phyloP scores from a whole-genome alignment of 1,140 invertebrate species.

The Heliothis subflexa region DNA sequence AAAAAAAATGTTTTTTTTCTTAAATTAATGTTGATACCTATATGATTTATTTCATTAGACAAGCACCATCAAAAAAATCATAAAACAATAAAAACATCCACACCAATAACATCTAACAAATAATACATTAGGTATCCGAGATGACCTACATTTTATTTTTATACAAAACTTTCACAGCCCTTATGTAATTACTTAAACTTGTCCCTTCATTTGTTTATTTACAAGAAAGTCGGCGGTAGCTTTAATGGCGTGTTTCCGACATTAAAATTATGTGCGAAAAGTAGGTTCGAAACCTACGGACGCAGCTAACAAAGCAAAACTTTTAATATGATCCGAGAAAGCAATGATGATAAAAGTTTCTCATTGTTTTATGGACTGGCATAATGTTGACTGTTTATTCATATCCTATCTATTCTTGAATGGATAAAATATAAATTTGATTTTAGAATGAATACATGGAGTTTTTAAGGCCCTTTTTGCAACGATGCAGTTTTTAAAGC shows the following conservation, averaged over 20 bases:
- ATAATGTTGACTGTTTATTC: conserved; percentile 16
- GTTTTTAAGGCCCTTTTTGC: background rate
- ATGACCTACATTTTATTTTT: background rate
- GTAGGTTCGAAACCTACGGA: background rate
- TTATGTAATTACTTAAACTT: conserved; percentile 19
- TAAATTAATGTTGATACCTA: too few species aligned
- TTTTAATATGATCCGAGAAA: background rate
- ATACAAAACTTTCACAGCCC: background rate
- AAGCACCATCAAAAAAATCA: too few species aligned
- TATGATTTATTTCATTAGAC: too few species aligned
- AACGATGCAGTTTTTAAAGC: too few species aligned
- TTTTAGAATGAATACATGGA: background rate
- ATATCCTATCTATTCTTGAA: background rate
- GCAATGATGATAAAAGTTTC: conserved; percentile 3
- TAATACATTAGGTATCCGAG: background rate
- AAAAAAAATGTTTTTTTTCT: too few species aligned
- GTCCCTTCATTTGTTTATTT: conserved; percentile 27
- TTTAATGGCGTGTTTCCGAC: conserved; percentile 38
- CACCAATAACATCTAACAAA: background rate
- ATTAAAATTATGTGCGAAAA: conserved; percentile 8
- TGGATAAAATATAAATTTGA: background rate
- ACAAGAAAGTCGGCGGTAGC: conserved; percentile 9
- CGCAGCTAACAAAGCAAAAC: conserved; percentile 1
- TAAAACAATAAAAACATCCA: too few species aligned
- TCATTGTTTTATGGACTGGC: conserved; percentile 3